Evolutionary conservation across 1,140 invertebrate genomes (phyloP).

Genomic region (Megalonaias nervosa): DNA sequence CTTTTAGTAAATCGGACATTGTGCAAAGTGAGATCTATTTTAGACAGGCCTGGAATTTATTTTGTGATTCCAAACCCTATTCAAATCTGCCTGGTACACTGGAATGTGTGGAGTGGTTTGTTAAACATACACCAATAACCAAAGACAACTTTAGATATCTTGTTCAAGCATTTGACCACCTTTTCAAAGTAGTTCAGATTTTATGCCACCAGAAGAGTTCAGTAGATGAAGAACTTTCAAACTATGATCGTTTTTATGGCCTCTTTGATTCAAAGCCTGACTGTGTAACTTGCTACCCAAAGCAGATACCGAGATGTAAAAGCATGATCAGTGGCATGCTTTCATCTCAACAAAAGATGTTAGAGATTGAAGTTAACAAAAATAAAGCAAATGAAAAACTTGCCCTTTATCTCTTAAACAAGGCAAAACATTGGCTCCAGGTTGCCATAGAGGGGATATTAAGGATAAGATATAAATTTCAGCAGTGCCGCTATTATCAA

Average conservation of each 20-base stretch:
- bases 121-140: slow-evolving; percentile 6
- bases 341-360: slow-evolving; percentile 20
- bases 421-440: slow-evolving; percentile 35
- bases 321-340: slow-evolving; percentile 23
- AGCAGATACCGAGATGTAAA: slow-evolving; percentile 41
- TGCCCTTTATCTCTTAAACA: slow-evolving; percentile 24
- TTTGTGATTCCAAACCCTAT: slow-evolving; percentile 19
- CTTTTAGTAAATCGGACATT: neutral
- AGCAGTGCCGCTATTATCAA: slow-evolving; percentile 34
- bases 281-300: slow-evolving; percentile 37
- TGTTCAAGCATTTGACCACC: slow-evolving; percentile 33
- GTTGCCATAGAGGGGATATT: slow-evolving; percentile 9
- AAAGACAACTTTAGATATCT: slow-evolving; percentile 16
- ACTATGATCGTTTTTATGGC: slow-evolving; percentile 50
- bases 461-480: slow-evolving; percentile 1
- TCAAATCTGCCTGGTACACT: slow-evolving; percentile 35
- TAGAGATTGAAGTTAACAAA: slow-evolving; percentile 15
- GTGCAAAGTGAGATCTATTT: slow-evolving; percentile 22
- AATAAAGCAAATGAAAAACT: slow-evolving; percentile 15
- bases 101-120: slow-evolving; percentile 40
- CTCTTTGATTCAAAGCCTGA: slow-evolving; percentile 20
- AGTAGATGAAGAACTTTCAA: slow-evolving; percentile 22
- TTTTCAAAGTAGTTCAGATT: slow-evolving; percentile 35
- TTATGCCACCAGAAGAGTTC: slow-evolving; percentile 19
- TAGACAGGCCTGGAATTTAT: slow-evolving; percentile 33